Base-by-base conservation (phyloP, 1,140 invertebrate genomes). In the Papilio dardanus region DNA sequence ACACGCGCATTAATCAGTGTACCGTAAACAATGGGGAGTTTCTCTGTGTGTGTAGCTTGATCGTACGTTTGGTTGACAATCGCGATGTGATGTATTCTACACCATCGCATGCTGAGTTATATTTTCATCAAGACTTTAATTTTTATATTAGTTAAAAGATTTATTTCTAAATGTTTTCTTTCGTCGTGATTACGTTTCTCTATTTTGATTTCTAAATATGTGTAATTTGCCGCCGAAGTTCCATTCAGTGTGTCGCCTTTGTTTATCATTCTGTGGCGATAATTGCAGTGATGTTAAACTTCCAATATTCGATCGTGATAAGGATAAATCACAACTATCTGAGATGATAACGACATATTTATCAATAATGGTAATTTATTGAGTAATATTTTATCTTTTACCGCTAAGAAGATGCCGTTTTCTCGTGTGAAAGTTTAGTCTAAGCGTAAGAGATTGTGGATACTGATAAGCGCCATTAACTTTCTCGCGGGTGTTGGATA, bases 201-300 rank as follows among this genome's bases (percentile, higher is more conserved):
- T 81, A 79, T 90, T 92, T 93, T 93, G 80, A 88, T 93, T 93
- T 89, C 90, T 93, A 94, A 95, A 94, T 94, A 95, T 95, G 94
- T 95, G 94, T 94, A 95, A 94, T 95, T 94, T 95, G 94, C 95
- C 95, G 94, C 94, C 94, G 93, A 95, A 95, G 94, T 95, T 95
- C 93, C 94, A 95, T 94, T 94, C 94, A 92, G 94, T 95, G 93
- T 95, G 95, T 94, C 94, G 95, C 92, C 94, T 95, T 94, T 95
- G 95, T 94, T 94, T 94, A 94, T 94, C 93, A 93, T 94, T 93
- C 90, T 93, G 92, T 94, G 93, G 92, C 91, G 91, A 93, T 92
- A 94, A 92, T 93, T 93, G 92, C 93, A 94, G 92, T 93, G 93
- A 94, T 93, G 93, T 94, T 92, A 94, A 94, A 93, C 90, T 94